Conservation (phyloP, 2,888 invertebrate species). For the Didymodactylos carnosus region DNA sequence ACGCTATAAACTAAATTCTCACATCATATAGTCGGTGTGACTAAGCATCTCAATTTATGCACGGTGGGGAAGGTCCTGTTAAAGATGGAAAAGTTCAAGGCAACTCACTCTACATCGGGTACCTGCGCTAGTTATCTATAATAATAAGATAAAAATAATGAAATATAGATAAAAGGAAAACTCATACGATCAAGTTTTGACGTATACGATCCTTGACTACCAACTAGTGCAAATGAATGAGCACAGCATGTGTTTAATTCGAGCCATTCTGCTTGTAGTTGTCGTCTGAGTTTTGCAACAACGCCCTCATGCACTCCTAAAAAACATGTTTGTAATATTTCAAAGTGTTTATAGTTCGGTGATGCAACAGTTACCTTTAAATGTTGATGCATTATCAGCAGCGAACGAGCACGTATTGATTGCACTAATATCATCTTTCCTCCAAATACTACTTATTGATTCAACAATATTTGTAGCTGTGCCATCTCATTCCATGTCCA, state of each 20-base stretch:
- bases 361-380: too few species aligned
- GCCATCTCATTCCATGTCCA: background rate
- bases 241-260: background rate
- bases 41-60: too few species aligned
- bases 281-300: background rate
- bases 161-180: too few species aligned
- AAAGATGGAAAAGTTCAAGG: too few species aligned
- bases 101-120: too few species aligned
- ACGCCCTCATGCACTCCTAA: background rate
- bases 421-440: background rate
- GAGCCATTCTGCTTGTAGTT: background rate
- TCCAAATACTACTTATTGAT: background rate
- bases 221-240: background rate
- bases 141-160: too few species aligned
- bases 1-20: too few species aligned
- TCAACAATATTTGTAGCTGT: background rate
- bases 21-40: too few species aligned
- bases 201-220: background rate
- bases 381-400: background rate
- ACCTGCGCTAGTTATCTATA: too few species aligned
- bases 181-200: background rate
- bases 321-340: background rate
- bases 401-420: background rate
- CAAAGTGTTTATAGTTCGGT: too few species aligned
- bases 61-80: too few species aligned